These are phyloP conservation scores for Monoplex corrugatus DNA, from an alignment of 2,888 invertebrate species.

Conservation along the genomic window DNA sequence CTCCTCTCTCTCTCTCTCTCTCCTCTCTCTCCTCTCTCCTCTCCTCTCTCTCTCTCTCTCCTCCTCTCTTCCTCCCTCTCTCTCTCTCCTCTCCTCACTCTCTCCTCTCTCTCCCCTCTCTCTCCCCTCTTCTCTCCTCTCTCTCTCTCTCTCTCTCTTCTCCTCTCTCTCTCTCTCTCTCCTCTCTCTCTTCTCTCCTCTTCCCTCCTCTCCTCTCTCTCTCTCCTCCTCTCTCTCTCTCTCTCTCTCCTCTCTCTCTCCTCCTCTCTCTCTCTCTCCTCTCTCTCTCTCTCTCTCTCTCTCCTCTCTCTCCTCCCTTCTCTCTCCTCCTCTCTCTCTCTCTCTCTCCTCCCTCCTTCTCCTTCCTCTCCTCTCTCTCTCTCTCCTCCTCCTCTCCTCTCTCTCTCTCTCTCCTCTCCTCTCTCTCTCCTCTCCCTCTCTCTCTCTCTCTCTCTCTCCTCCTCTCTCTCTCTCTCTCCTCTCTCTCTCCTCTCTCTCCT, in stretches of 20 bases:
- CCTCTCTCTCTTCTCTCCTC: too few species aligned
- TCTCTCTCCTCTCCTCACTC: constrained; percentile 16
- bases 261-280: constrained; percentile 1
- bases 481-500: too few species aligned
- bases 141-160: too few species aligned
- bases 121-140: background rate
- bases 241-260: too few species aligned
- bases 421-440: constrained; percentile 37
- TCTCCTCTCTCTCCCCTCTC: background rate
- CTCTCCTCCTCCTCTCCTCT: background rate
- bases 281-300: constrained; percentile 21
- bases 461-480: background rate
- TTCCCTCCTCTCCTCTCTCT: constrained; percentile 29
- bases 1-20: too few species aligned
- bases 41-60: constrained; percentile 41
- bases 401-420: constrained; percentile 40
- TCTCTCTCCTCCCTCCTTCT: too few species aligned
- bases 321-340: background rate
- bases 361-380: too few species aligned
- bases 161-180: too few species aligned
- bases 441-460: constrained; percentile 19
- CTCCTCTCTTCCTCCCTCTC: constrained; percentile 26
- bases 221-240: constrained; percentile 40
- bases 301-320: background rate
- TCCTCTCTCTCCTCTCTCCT: constrained; percentile 8